Base-by-base conservation (phyloP, 2,797 vertebrate genomes). In the Phoebastria nigripes region DNA sequence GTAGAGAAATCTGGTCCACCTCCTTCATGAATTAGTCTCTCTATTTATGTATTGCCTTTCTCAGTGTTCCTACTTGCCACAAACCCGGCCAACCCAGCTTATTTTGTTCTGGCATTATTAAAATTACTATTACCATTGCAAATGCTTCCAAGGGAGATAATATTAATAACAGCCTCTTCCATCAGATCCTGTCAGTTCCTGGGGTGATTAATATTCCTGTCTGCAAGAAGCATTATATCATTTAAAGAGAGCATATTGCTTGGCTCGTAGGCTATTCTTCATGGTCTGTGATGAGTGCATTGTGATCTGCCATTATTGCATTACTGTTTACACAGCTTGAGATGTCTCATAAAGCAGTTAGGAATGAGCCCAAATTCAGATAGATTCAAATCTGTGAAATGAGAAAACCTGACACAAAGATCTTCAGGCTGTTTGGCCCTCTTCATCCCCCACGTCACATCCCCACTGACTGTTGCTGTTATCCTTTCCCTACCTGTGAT, bases 61-160 rank as follows among this genome's bases (percentile, higher is more conserved):
- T 79, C 90, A 74, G 56, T 71, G 55, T 79, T 92, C 58, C 71
- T 44, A 79, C 92, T 96, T 86, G 61, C 87, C 54, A 66, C 5
- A 11, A 94, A 89, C 66, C 46, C 12, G 1, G 37, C 73, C 82
- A 91, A 74, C 73, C 41, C 47, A 88, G 63, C 66, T 89, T 79
- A 87, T 96, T 96, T 94, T 91, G 31, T 82, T 90, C 79, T 71
- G 46, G 65, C 71, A 42, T 96, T 97, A 97, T 98, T 97, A 96
- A 97, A 96, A 96, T 93, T 80, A 79, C 77, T 93, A 96, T 97
- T 97, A 95, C 94, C 92, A 96, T 96, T 96, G 94, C 95, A 97
- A 97, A 97, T 95, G 80, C 59, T 96, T 96, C 87, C 86, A 94
- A 86, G 94, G 67, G 80, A 95, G 89, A 95, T 80, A 94, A 93